A percentile compares a stretch with the other conserved stretches of the same genome.
These are phyloP conservation scores for Rhinogobius similis DNA, from an alignment of 2,113 vertebrate genomes.

Conservation along the genomic window DNA sequence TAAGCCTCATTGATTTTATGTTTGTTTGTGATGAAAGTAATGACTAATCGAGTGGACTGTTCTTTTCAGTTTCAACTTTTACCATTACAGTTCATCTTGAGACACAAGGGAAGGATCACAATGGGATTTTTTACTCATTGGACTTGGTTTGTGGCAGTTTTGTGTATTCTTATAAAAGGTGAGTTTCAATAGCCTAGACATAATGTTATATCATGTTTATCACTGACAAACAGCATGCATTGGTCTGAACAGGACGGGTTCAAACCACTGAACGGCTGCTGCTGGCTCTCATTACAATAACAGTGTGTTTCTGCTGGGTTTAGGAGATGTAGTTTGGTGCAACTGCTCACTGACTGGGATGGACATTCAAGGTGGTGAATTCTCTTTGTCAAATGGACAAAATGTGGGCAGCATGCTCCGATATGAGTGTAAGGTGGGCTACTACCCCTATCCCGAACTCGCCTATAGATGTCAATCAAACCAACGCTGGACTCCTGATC, in stretches of 20 bases:
- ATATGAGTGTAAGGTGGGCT: constrained; percentile 58
- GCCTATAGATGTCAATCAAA: constrained; percentile 36
- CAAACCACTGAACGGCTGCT: no score
- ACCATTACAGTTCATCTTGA: constrained; percentile 6
- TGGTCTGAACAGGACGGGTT: no score
- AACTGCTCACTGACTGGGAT: constrained; percentile 37
- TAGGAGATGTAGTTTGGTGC: constrained; percentile 42
- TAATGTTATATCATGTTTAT: not conserved
- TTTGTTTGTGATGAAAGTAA: constrained; percentile 69
- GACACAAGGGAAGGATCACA: constrained; percentile 41
- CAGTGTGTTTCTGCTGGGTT: not conserved
- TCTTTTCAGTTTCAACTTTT: not conserved
- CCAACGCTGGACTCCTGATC: constrained; percentile 29
- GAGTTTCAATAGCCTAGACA: constrained; percentile 12
- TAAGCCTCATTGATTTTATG: constrained; percentile 44
- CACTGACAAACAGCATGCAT: not conserved
- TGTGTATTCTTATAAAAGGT: constrained; percentile 53
- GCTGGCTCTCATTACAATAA: no score
- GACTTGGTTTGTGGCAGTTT: constrained; percentile 29
- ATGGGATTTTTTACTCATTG: constrained; percentile 50
- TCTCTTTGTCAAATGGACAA: constrained; percentile 47
- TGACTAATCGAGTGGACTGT: constrained; percentile 52
- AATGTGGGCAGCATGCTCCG: constrained; percentile 30
- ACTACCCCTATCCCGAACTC: constrained; percentile 54
- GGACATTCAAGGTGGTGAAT: constrained; percentile 42